Percentiles rank a stretch among this genome's conserved stretches.
These are phyloP conservation scores for Oreocharis arfaki DNA, from an alignment of 2,113 vertebrate genomes.

Conservation along the genomic window DNA sequence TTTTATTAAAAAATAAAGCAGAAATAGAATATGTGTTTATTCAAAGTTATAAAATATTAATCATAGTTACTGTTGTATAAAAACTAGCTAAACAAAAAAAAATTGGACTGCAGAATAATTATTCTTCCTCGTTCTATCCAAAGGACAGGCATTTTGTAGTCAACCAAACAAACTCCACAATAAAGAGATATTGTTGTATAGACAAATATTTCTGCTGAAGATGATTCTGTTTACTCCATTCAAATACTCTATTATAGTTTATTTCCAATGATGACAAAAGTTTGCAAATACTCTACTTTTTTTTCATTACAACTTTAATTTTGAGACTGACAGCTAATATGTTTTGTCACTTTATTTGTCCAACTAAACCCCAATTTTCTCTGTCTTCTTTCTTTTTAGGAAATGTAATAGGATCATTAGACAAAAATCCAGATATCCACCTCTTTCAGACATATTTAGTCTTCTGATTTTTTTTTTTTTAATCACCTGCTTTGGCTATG, in stretches of 20 bases:
- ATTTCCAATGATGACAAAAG: not conserved
- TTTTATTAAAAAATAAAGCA: not conserved
- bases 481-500: not conserved
- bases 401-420: not conserved
- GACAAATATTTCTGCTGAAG: conserved; percentile 10
- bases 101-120: conserved; percentile 29
- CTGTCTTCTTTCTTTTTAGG: not conserved
- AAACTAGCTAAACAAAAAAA: not conserved
- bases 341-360: not conserved
- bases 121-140: conserved; percentile 10
- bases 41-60: conserved; percentile 14
- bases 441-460: not conserved
- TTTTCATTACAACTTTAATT: not conserved
- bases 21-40: not conserved
- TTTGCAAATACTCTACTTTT: not conserved
- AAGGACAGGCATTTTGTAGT: conserved; percentile 23
- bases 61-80: not conserved
- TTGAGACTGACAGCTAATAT: not conserved
- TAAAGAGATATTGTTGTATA: not conserved
- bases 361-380: not conserved
- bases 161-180: conserved; percentile 37
- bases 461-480: not conserved
- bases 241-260: not conserved
- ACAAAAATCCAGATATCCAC: not conserved
- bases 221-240: not conserved